A percentile compares a stretch with the other conserved stretches of the same genome.
Conservation (phyloP, 2,797 vertebrate species). For the Thripadectes ignobilis region DNA sequence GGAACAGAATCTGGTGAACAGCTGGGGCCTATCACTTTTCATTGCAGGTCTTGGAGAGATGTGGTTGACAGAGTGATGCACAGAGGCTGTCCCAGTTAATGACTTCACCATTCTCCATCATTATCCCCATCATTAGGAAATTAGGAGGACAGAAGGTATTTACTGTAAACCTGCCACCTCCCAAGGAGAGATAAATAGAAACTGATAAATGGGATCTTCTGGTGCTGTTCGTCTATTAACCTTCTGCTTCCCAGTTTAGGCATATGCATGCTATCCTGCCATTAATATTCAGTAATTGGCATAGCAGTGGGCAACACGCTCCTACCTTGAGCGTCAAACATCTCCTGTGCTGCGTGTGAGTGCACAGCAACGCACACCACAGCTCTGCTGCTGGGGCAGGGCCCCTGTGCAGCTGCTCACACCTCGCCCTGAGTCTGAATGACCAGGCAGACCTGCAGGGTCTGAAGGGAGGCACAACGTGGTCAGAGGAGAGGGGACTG, state of each 20-base stretch:
- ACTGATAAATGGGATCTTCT: slow-evolving; percentile 98
- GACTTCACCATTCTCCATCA: slow-evolving; percentile 99
- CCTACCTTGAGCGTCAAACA: slow-evolving; percentile 56
- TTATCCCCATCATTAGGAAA: slow-evolving; percentile 99
- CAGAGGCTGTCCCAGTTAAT: slow-evolving; percentile 97
- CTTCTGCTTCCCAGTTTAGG: slow-evolving; percentile 92
- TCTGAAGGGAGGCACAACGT: background rate
- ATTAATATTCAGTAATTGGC: slow-evolving; percentile 95
- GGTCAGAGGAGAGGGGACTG: background rate
- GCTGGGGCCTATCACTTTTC: slow-evolving; percentile 97
- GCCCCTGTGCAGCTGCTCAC: background rate
- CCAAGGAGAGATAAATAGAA: slow-evolving; percentile 99
- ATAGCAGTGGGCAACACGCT: slow-evolving; percentile 67
- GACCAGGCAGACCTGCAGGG: background rate
- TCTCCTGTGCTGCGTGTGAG: background rate
- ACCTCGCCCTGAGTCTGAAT: background rate
- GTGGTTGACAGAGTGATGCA: slow-evolving; percentile 97
- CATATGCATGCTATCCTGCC: slow-evolving; percentile 92
- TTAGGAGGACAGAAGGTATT: slow-evolving; percentile 99
- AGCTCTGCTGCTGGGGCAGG: slow-evolving; percentile 8
- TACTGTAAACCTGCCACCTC: slow-evolving; percentile 99
- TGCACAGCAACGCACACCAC: background rate
- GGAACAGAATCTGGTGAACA: slow-evolving; percentile 81
- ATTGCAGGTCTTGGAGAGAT: slow-evolving; percentile 90
- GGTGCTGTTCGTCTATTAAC: slow-evolving; percentile 96